These are phyloP conservation scores for Thyatira batis DNA, from an alignment of 2,888 invertebrate species.

Conservation along the genomic window DNA sequence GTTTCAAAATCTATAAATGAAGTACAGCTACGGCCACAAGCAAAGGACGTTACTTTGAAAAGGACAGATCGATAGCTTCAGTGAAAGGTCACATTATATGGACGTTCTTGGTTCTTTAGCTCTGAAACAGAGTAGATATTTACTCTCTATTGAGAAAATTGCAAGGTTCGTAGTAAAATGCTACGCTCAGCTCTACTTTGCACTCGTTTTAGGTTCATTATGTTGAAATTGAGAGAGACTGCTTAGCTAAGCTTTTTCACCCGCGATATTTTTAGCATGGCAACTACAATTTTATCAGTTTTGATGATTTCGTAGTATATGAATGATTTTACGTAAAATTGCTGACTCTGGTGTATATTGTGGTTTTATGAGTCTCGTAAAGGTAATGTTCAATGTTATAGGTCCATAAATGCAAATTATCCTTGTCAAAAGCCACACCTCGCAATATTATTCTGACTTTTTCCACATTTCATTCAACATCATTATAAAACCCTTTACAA, in stretches of 20 bases:
- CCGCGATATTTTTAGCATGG: neutral
- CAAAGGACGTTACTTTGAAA: too few species aligned
- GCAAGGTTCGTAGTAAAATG: neutral
- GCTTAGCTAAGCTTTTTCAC: neutral
- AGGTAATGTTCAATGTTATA: too few species aligned
- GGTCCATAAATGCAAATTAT: too few species aligned
- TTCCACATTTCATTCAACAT: neutral
- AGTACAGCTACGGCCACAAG: too few species aligned
- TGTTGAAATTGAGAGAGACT: neutral
- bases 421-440: too few species aligned
- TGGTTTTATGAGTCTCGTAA: neutral
- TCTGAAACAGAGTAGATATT: too few species aligned
- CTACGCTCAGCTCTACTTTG: neutral
- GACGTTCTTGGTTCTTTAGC: too few species aligned
- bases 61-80: too few species aligned
- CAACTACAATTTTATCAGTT: neutral
- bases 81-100: too few species aligned
- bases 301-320: neutral
- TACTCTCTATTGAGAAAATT: neutral
- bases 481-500: neutral
- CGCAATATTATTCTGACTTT: too few species aligned
- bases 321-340: neutral
- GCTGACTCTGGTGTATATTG: neutral
- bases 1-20: too few species aligned
- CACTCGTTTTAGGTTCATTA: neutral